Evolutionary conservation across 2,797 vertebrate genomes (phyloP).

Genomic region (Argyrosomus regius): DNA sequence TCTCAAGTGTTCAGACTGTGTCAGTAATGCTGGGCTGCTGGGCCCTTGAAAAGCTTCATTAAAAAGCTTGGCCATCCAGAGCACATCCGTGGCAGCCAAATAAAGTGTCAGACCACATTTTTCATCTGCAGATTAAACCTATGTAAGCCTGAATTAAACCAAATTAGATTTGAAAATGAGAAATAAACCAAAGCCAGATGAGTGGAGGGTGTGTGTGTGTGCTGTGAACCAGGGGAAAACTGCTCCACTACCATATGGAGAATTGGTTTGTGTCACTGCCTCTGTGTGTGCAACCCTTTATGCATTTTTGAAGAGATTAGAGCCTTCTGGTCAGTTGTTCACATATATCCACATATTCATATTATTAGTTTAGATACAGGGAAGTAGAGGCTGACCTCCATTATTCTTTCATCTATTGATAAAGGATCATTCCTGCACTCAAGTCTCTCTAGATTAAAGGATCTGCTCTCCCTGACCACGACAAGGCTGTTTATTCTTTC

Average conservation of each 20-base stretch:
- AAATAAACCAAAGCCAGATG: slow-evolving; percentile 77
- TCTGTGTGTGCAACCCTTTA: slow-evolving; percentile 36
- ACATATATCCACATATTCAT: slow-evolving; percentile 56
- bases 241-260: slow-evolving; percentile 54
- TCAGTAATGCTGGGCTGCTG: slow-evolving; percentile 70
- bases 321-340: slow-evolving; percentile 55
- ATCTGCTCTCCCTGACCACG: slow-evolving; percentile 63
- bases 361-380: slow-evolving; percentile 42
- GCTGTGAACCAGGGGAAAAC: slow-evolving; percentile 41
- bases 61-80: slow-evolving; percentile 79
- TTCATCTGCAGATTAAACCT: slow-evolving; percentile 84
- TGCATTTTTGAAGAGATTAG: slow-evolving; percentile 56
- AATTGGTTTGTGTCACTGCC: slow-evolving; percentile 36
- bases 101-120: slow-evolving; percentile 87
- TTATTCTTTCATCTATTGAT: slow-evolving; percentile 74
- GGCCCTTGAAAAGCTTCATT: slow-evolving; percentile 82
- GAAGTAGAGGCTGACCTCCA: slow-evolving; percentile 44
- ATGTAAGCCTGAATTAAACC: slow-evolving; percentile 81
- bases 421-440: slow-evolving; percentile 61
- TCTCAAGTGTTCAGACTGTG: slow-evolving; percentile 80
- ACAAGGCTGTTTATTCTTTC: slow-evolving; percentile 67
- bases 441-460: slow-evolving; percentile 76
- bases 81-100: slow-evolving; percentile 80
- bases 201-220: slow-evolving; percentile 44
- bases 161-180: slow-evolving; percentile 86